Evolutionary conservation across 1,140 invertebrate genomes (phyloP), one percentile per base, ranked within the genome.

Genomic region (Heliconius hermathena): DNA sequence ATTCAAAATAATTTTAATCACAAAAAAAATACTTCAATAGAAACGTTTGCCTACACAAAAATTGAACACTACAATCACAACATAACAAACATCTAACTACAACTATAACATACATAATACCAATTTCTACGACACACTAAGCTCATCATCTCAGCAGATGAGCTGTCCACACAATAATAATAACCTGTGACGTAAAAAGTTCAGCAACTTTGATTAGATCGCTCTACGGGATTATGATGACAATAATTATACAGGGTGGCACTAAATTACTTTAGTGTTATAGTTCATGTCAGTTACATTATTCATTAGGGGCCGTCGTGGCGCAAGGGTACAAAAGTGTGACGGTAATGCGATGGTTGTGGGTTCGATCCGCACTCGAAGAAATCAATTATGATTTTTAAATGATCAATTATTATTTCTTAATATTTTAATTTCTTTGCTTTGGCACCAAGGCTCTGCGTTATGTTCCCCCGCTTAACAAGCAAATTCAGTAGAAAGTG

Each of bases 201-300:
- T 76, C 71, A 74, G 77, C 71, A 90, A 90, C 73, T 90, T 89
- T 86, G 89, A 90, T 90, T 89, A 75, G 88, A 88, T 90, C 57
- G 85, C 78, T 60, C 29, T 18, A 38, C 38, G 66, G 33, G 74
- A 76, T 76, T 76, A 76, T 76, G 57, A 4, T 66, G 54, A 76
- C 57, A 76, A 76, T 76, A 60, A 76, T 76, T 66, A 75, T 60
- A 60, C 60, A 76, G 74, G 74, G 74, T 16, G 38, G 29, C 33
- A 38, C 38, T 22, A 75, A 36, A 71, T 71, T 20, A 71, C 70
- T 71, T 71, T 71, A 71, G 70, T 33, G 13, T 33, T 71, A 26
- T 71, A 33, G 18, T 71, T 71, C 2, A 20, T 33, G 70, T 71
- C 26, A 71, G 26, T 29, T 60, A 60, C n/a, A 22, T 60, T 60